Evolutionary conservation across 2,797 vertebrate species (phyloP).

Genomic region (Valencia hispanica): DNA sequence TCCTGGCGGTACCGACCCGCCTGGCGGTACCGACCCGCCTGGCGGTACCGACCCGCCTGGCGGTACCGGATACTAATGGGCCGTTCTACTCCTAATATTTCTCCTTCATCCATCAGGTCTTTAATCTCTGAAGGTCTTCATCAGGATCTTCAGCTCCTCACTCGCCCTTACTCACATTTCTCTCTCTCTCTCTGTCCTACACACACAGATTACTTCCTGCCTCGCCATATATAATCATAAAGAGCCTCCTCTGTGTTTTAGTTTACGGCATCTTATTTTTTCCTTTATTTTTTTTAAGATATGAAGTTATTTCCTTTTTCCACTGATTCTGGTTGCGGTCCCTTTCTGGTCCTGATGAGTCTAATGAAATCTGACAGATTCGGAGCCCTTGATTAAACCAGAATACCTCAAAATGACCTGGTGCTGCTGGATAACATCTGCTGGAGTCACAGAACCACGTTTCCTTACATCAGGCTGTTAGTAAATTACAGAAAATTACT

Average conservation of each 20-base stretch:
- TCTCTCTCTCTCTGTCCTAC: no score
- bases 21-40: no score
- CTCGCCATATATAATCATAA: neutral
- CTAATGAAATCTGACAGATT: neutral
- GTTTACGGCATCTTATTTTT: neutral
- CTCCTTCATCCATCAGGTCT: no score
- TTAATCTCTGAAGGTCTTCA: no score
- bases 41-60: no score
- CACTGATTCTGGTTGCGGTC: neutral
- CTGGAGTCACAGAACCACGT: neutral
- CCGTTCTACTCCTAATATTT: no score
- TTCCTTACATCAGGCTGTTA: neutral
- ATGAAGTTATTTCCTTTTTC: neutral
- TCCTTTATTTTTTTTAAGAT: no score
- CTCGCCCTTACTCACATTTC: no score
- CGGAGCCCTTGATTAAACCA: neutral
- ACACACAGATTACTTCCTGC: no score
- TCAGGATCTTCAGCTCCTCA: no score
- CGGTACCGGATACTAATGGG: no score
- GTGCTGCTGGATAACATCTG: neutral
- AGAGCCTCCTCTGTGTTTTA: neutral
- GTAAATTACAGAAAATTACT: constrained; percentile 11
- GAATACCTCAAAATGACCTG: neutral
- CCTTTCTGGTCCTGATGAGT: neutral
- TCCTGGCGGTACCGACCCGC: no score